phyloP scores from a whole-genome alignment of 2,797 vertebrate genomes.

The Alcedo atthis region DNA sequence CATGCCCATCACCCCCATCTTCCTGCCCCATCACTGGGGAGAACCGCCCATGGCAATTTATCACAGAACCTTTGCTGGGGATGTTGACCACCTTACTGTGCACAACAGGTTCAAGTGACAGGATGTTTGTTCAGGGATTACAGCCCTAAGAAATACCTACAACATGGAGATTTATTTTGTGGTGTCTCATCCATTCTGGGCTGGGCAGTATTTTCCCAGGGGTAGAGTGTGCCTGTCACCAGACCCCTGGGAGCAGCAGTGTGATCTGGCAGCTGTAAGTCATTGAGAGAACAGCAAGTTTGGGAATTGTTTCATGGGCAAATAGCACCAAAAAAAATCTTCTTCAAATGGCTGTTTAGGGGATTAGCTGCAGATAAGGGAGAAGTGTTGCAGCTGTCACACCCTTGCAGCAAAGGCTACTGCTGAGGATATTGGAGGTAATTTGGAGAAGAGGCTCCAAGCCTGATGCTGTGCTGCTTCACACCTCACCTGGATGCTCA shows the following conservation, averaged over 20 bases:
- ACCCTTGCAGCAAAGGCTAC: not conserved
- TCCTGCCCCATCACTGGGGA: not conserved
- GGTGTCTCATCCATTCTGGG: not conserved
- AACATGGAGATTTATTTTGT: conserved; percentile 52
- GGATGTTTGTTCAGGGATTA: conserved; percentile 74
- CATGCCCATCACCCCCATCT: not conserved
- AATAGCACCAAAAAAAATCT: not conserved
- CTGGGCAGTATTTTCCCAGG: conserved; percentile 28
- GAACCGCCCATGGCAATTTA: not conserved
- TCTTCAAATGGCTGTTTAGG: not conserved
- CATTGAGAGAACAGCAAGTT: not conserved
- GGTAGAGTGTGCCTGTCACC: not conserved
- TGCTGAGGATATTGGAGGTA: not conserved
- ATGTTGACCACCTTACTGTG: not conserved
- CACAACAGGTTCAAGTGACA: conserved; percentile 55
- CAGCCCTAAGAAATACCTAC: conserved; percentile 38
- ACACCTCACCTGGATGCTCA: not conserved
- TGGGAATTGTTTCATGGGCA: not conserved
- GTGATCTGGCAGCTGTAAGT: not conserved
- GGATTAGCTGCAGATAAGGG: conserved; percentile 10
- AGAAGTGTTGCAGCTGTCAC: not conserved
- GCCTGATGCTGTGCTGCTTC: not conserved
- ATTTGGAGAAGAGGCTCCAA: not conserved
- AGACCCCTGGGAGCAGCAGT: not conserved
- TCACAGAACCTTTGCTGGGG: not conserved